These are phyloP conservation scores for Rousettus leschenaultii DNA, from an alignment of 2,113 vertebrate genomes.

Conservation along the genomic window DNA sequence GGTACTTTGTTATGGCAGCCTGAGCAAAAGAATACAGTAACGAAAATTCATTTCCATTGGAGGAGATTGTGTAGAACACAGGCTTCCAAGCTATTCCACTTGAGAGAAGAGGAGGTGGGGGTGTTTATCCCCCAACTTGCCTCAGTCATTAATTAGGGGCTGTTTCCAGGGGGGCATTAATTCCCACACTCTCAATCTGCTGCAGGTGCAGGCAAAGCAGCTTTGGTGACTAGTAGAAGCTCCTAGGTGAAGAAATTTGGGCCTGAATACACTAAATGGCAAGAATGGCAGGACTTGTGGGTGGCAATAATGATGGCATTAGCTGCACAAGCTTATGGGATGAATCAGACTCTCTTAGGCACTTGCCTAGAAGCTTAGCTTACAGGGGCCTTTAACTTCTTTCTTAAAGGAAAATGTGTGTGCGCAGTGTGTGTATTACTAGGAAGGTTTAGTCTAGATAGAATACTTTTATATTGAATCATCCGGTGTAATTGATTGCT, in stretches of 20 bases:
- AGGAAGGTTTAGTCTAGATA: background rate
- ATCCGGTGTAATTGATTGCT: background rate
- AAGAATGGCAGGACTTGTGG: background rate
- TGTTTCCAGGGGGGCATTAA: background rate
- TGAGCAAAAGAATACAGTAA: background rate
- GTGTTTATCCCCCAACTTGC: background rate
- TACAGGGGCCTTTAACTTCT: background rate
- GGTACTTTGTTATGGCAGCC: background rate
- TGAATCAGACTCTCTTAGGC: background rate
- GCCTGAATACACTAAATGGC: background rate
- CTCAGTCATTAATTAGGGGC: background rate
- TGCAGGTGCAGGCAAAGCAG: background rate
- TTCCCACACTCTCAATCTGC: background rate
- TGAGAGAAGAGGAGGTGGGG: background rate
- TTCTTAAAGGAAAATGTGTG: background rate
- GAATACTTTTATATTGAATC: background rate
- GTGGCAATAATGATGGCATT: background rate
- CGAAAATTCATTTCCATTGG: background rate
- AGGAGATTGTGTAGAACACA: background rate
- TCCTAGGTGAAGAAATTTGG: background rate
- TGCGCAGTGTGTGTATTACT: background rate
- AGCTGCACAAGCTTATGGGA: background rate
- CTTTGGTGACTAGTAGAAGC: background rate
- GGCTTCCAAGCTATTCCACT: background rate
- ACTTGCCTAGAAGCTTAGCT: background rate